Base-by-base conservation (phyloP, 2,113 vertebrate genomes). In the Pungitius pungitius region DNA sequence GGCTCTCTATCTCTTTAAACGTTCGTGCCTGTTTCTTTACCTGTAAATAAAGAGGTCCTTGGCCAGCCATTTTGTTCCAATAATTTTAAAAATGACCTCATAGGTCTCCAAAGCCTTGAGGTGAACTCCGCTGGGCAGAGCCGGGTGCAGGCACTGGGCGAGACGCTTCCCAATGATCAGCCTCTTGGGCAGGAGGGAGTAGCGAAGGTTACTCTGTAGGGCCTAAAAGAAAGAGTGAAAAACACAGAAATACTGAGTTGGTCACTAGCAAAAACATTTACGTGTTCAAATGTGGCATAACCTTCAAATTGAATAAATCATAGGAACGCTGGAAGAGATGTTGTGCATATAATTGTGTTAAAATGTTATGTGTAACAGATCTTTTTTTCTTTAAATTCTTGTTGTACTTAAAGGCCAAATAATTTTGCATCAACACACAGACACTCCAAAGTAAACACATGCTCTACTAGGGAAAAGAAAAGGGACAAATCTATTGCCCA, bases 21-120 rank as follows among this genome's bases (percentile, higher is more conserved):
- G 22, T 58, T 15, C 11, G 13, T 11, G 24, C 13, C 58, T 3
- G 14, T 42, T 55, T 40, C 30, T 18, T 51, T 62, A 97, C 95
- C 95, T 96, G 94, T 98, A 99, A 7, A 98, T 89, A 86, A 97
- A 97, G 65, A 99, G 93, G 86, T 97, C 96, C 82, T 95, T 96
- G 78, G 95, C 91, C 43, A 99, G 94, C 92, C 92, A 95, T 95
- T 96, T 99, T 73, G 96, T 97, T 13, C 98, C 97, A 26, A 99
- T 97, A 47, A 99, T 99, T 92, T 99, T 99, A 65, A 99, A 99
- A 90, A 99, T 96, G 45, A 99, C 94, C 85, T 99, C 98, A 6
- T 99, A 99, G 22, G 97, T 98, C 86, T 99, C 98, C 17, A 99
- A 89, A 30, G 97, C 98, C 80, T 99, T 99, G 20, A 99, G 90